A percentile compares a stretch with the other conserved stretches of the same genome.
These are phyloP conservation scores for Drosophila ambigua DNA, from an alignment of 1,140 invertebrate species.

Conservation along the genomic window DNA sequence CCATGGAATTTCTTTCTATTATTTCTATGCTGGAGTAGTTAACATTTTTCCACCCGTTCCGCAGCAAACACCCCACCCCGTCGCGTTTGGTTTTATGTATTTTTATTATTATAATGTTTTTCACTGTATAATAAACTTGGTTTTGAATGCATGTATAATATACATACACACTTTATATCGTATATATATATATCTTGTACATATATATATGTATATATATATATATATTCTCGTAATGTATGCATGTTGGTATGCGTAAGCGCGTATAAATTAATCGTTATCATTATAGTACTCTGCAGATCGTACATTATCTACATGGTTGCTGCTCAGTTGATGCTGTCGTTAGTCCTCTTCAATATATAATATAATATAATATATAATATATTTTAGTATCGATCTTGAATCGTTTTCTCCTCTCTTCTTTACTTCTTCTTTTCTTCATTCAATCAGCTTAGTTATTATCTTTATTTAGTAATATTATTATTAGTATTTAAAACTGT, in stretches of 20 bases:
- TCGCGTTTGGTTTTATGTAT: conserved; percentile 51
- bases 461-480: conserved; percentile 40
- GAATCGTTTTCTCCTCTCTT: conserved; percentile 20
- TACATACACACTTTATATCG: conserved; percentile 59
- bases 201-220: conserved; percentile 21
- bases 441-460: conserved; percentile 65
- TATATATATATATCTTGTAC: conserved; percentile 45
- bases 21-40: conserved; percentile 17
- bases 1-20: conserved; percentile 15
- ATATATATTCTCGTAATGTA: conserved; percentile 52
- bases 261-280: conserved; percentile 73
- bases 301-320: conserved; percentile 75
- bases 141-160: conserved; percentile 62
- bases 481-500: conserved; percentile 62
- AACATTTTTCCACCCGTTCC: too few relatives aligned
- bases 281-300: conserved; percentile 65
- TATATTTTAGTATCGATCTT: conserved; percentile 32
- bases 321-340: conserved; percentile 62
- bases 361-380: conserved; percentile 45
- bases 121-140: conserved; percentile 61
- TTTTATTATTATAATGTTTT: conserved; percentile 68
- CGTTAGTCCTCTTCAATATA: conserved; percentile 30
- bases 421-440: not conserved
- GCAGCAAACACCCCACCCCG: too few relatives aligned
- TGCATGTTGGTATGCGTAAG: conserved; percentile 68